Evolutionary conservation across 2,113 vertebrate genomes (phyloP), one percentile per base, ranked within the genome.

Genomic region (Bos javanicus): DNA sequence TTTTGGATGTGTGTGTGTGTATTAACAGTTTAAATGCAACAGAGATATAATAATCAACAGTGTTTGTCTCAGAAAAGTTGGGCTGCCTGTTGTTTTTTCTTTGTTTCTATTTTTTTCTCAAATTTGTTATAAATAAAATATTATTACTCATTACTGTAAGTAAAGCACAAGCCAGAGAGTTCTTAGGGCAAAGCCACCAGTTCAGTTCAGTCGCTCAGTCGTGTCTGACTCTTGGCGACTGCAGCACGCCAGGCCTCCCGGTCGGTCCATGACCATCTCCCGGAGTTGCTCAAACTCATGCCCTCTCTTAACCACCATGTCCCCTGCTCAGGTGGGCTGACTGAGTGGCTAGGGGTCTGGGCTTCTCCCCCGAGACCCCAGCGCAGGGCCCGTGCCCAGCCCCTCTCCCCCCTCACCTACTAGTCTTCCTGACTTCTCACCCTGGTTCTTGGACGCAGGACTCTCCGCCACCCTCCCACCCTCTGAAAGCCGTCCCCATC

Each of bases 401-500:
- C 48, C 33, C 7, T 11, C 57, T 4, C 14, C 36, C 10, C 2
- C 52, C 23, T 62, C 92, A 36, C 25, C 3, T 2, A 9, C 54
- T 14, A 1, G 2, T 1, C 28, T 17, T 43, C 87, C 89, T 87
- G 33, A 59, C 54, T 74, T 74, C 89, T 90, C 26, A 59, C 59
- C 62, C 62, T 81, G 90, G 82, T 39, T 93, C 56, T 96, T 96
- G 97, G 59, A 87, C 39, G 8, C 94, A 99, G 99, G 99, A 99
- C 90, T 96, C 98, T 43, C 98, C 98, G 2, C 97, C 97, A 48
- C 92, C 97, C 54, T 98, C 98, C 93, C 99, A 99, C 95, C 99
- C 99, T 1, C 96, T 99, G 94, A 99, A 99, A 98, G 99, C 99
- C 0, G 99, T 99, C 50, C 99, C 99, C 0, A 99, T 99, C 7